Evolutionary conservation across 2,113 vertebrate species (phyloP).

Genomic region (Danionella cerebrum): DNA sequence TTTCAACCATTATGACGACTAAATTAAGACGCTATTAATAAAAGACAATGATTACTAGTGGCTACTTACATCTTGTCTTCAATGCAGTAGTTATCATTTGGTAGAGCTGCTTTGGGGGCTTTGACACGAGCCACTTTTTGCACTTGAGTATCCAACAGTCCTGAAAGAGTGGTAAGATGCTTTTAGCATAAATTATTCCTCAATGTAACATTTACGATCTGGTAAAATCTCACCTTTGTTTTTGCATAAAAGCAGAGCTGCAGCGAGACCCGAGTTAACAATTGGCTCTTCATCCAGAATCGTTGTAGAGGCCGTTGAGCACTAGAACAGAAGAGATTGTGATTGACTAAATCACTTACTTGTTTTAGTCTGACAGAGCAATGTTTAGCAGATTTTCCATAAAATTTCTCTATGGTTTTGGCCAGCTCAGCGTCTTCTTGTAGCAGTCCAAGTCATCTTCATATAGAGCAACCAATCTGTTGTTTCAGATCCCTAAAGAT

Average conservation of each 20-base stretch:
- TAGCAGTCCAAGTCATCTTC: too few relatives aligned
- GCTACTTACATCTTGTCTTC: constrained; percentile 81
- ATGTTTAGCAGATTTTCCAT: too few relatives aligned
- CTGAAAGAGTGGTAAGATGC: constrained; percentile 39
- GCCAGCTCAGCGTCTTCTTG: too few relatives aligned
- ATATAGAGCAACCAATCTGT: too few relatives aligned
- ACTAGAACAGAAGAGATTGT: constrained; percentile 45
- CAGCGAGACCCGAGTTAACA: constrained; percentile 77
- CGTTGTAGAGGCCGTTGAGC: constrained; percentile 77
- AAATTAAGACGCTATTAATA: too few relatives aligned
- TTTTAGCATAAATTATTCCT: neutral
- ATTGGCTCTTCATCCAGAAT: constrained; percentile 90
- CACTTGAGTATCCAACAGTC: constrained; percentile 79
- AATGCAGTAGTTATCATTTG: constrained; percentile 81
- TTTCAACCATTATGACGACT: too few relatives aligned
- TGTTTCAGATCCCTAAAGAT: too few relatives aligned
- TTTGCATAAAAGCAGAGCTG: constrained; percentile 77
- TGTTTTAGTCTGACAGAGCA: too few relatives aligned
- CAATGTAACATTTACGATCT: neutral
- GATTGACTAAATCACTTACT: neutral
- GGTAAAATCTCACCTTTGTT: constrained; percentile 69
- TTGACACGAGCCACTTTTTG: constrained; percentile 82
- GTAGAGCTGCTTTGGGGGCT: constrained; percentile 68
- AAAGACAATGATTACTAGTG: neutral
- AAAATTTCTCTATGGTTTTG: too few relatives aligned